A percentile compares a stretch with the other conserved stretches of the same genome.
Conservation (phyloP, 2,797 vertebrate genomes). For the Chelonia mydas region DNA sequence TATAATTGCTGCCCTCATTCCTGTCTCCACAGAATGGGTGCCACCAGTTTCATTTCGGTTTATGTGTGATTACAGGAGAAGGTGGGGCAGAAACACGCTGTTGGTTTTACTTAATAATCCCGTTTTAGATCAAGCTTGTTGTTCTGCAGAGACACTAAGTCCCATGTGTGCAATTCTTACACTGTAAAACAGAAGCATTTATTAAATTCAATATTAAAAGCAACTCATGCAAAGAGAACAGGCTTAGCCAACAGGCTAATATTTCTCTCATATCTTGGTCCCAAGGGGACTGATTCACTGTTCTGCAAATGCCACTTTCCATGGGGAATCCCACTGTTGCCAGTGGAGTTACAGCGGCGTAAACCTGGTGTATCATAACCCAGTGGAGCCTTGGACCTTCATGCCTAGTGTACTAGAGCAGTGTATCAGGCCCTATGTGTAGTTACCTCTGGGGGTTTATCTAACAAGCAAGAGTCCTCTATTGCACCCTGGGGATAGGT, state of each 20-base stretch:
- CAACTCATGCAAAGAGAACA: not conserved
- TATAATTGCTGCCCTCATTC: not conserved
- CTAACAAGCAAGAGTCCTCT: fast-evolving
- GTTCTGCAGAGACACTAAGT: not conserved
- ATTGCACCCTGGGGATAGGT: not conserved
- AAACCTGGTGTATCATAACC: fast-evolving
- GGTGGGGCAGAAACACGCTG: not conserved
- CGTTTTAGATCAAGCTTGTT: not conserved
- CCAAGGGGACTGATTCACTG: fast-evolving
- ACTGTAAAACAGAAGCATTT: not conserved
- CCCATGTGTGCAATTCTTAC: not conserved
- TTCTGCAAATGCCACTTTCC: fast-evolving
- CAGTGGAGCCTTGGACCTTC: fast-evolving
- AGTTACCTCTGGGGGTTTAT: fast-evolving
- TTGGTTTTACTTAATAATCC: not conserved
- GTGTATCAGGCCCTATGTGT: not conserved
- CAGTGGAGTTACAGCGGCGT: fast-evolving
- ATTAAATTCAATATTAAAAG: conserved; percentile 20
- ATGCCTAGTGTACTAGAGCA: fast-evolving
- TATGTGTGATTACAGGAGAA: not conserved
- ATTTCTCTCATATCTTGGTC: fast-evolving
- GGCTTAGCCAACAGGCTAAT: not conserved
- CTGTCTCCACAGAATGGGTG: not conserved
- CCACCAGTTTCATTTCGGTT: fast-evolving
- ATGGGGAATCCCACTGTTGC: not conserved